phyloP scores from a whole-genome alignment of 2,113 vertebrate species.

The Notechis scutatus region DNA sequence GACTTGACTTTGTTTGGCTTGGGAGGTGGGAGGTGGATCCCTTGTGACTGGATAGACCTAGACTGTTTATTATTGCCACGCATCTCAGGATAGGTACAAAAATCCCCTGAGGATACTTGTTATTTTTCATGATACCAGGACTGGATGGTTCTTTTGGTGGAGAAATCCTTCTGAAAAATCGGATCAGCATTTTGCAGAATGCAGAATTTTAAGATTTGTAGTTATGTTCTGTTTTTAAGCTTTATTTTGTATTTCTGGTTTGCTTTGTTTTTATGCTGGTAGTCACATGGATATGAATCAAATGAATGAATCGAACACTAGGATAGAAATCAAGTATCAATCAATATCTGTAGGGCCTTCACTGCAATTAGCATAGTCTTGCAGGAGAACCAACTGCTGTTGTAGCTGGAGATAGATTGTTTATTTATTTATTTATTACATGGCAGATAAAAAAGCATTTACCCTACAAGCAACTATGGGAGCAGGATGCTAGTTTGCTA shows the following conservation, averaged over 20 bases:
- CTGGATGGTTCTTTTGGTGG: neutral
- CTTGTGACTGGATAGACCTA: neutral
- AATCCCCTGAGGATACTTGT: neutral
- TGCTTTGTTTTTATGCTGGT: neutral
- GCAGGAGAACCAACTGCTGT: neutral
- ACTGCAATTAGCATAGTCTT: neutral
- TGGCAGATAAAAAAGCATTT: neutral
- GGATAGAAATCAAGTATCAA: neutral
- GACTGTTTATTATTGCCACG: neutral
- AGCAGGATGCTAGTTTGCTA: neutral
- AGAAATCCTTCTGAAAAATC: neutral
- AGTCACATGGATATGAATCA: neutral
- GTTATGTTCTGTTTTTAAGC: neutral
- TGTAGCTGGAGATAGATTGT: neutral
- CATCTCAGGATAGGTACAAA: neutral
- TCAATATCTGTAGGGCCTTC: neutral
- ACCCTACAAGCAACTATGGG: neutral
- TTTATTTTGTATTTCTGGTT: neutral
- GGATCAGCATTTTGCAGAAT: neutral
- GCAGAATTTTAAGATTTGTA: neutral
- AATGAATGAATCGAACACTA: neutral
- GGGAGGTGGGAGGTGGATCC: neutral
- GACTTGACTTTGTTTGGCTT: neutral
- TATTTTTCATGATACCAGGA: neutral
- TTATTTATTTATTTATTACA: too few relatives aligned